Evolutionary conservation across 1,140 invertebrate genomes (phyloP), one percentile per base, ranked within the genome.

Genomic region (Diorhabda carinulata): DNA sequence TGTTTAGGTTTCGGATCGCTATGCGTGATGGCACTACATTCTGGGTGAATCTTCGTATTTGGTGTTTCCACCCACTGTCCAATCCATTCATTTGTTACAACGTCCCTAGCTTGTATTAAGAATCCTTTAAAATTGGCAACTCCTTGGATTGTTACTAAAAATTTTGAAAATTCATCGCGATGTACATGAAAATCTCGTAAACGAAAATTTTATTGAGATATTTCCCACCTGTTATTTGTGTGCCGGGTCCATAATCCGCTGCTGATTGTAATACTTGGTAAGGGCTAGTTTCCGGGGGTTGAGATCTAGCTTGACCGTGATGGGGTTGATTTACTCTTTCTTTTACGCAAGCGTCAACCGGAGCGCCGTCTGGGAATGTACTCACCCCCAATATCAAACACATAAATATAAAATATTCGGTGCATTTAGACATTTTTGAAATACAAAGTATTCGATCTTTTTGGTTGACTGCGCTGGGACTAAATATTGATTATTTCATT

Each of bases 21-120:
- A 76, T 93, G 91, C 7, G 91, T 92, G 68, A 92, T 86, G 40
- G 90, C 86, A n/a, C 90, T 86, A 78, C 92, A 93, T 79, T 92
- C 91, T 1, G 89, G 85, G 73, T 91, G 88, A 3, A 87, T 83
- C 68, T 90, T 92, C 0, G 90, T 90, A 74, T 92, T 92, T 0
- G 87, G 84, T 2, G 88, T 88, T 70, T 87, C 82, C 45, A 87
- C 82, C 87, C 89, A 93, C 7, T 85, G 83, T 6, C 92, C 91
- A 47, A 92, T 83, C 89, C 91, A 92, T 70, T 87, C 82, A 71
- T 91, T 84, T 0, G 87, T 88, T 41, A 85, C 81, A 1, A 85
- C 84, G 72, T 92, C 91, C 60, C 91, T 87, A 0, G 90, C 91
- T 81, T 92, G 91, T n/a, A 93, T 79, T 79, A 93, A 90, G 82